Evolutionary conservation across 2,888 invertebrate genomes (phyloP).

Genomic region (Amphipyra tragopoginis): DNA sequence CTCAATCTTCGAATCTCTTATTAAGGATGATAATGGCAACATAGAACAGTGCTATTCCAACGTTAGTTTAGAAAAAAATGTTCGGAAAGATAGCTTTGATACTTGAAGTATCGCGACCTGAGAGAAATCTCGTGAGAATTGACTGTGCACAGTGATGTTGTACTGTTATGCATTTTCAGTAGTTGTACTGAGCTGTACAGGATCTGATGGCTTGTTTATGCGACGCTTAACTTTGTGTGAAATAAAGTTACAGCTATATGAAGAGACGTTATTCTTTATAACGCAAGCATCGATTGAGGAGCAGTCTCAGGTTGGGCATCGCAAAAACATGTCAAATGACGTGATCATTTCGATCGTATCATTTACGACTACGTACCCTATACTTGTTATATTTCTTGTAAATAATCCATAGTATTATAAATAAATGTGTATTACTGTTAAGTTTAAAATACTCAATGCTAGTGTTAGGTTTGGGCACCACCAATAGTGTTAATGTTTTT

Average conservation of each 20-base stretch:
- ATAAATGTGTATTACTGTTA: constrained; percentile 72
- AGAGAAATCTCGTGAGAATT: constrained; percentile 66
- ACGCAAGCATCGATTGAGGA: constrained; percentile 12
- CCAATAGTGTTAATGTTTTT: constrained; percentile 67
- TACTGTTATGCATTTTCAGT: constrained; percentile 66
- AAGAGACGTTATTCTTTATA: constrained; percentile 18
- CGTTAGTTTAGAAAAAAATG: constrained; percentile 79
- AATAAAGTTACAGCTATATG: constrained; percentile 16
- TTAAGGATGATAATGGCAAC: constrained; percentile 83
- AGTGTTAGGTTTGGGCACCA: constrained; percentile 74
- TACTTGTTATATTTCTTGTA: constrained; percentile 73
- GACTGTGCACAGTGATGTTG: constrained; percentile 64
- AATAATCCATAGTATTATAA: constrained; percentile 78
- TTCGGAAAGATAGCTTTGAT: constrained; percentile 81
- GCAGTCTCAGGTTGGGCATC: constrained; percentile 42
- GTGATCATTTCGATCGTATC: constrained; percentile 51
- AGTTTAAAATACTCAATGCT: constrained; percentile 84
- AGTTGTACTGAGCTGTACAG: constrained; percentile 59
- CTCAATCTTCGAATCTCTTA: constrained; percentile 93
- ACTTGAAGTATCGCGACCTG: constrained; percentile 76
- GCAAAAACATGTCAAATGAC: constrained; percentile 56
- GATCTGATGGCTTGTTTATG: constrained; percentile 60
- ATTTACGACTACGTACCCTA: constrained; percentile 67
- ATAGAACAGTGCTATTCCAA: constrained; percentile 76
- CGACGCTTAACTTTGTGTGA: constrained; percentile 48